Evolutionary conservation across 2,888 invertebrate genomes (phyloP).

Genomic region (Pteria penguin): DNA sequence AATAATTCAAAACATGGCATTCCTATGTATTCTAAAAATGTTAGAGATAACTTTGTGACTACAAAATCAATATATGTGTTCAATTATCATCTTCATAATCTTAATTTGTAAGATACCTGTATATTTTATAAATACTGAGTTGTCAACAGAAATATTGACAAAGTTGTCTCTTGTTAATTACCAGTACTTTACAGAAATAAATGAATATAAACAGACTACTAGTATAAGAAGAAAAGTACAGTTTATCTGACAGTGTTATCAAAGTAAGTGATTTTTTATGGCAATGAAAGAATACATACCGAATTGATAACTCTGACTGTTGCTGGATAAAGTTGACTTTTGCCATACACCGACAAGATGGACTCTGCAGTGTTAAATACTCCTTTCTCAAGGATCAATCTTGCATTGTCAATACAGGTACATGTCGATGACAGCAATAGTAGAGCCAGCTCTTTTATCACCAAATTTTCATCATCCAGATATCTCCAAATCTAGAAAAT

Average conservation of each 20-base stretch:
- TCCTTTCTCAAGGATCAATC: slow-evolving; percentile 31
- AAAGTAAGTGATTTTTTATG: background rate
- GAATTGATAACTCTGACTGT: slow-evolving; percentile 42
- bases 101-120: too few species aligned
- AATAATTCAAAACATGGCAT: too few species aligned
- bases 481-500: slow-evolving; percentile 46
- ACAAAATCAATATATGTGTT: too few species aligned
- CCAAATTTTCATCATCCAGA: slow-evolving; percentile 28
- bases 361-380: slow-evolving; percentile 39
- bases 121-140: too few species aligned
- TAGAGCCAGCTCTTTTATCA: slow-evolving; percentile 50
- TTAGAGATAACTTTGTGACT: too few species aligned
- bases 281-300: slow-evolving; percentile 40
- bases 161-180: too few species aligned
- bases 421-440: slow-evolving; percentile 46
- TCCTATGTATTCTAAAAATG: too few species aligned
- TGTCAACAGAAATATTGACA: too few species aligned
- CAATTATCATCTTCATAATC: too few species aligned
- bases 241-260: too few species aligned
- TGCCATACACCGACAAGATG: slow-evolving; percentile 20
- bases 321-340: slow-evolving; percentile 26
- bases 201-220: too few species aligned
- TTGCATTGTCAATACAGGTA: slow-evolving; percentile 35
- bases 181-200: background rate
- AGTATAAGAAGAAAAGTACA: too few species aligned